Evolutionary conservation across 2,797 vertebrate genomes (phyloP).

Genomic region (Falco biarmicus): DNA sequence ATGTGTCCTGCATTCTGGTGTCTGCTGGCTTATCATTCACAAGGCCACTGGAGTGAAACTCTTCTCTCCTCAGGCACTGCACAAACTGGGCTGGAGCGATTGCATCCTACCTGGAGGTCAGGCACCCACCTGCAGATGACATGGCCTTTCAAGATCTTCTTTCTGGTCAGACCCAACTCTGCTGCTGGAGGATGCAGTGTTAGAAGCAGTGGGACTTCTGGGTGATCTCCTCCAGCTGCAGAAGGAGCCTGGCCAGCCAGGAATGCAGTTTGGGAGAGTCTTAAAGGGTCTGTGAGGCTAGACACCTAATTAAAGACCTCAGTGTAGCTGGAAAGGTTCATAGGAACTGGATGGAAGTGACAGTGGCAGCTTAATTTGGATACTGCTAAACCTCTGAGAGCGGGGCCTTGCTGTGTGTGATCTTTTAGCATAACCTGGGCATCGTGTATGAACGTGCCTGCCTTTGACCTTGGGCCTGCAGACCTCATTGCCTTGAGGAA

Average conservation of each 20-base stretch:
- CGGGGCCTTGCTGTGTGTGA: background rate
- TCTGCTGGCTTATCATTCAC: background rate
- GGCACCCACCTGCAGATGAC: background rate
- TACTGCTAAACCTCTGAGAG: background rate
- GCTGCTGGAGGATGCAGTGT: background rate
- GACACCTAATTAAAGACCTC: background rate
- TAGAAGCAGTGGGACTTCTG: too few relatives aligned
- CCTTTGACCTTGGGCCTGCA: constrained; percentile 16
- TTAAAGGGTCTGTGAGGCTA: background rate
- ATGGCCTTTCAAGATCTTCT: background rate
- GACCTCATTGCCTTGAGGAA: constrained; percentile 14
- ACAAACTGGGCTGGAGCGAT: background rate
- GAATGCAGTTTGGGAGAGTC: background rate
- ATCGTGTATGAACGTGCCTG: background rate
- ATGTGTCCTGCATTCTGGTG: background rate
- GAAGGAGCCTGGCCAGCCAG: background rate
- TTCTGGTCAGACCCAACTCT: background rate
- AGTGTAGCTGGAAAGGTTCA: background rate
- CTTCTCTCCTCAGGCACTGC: background rate
- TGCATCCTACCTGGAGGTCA: background rate
- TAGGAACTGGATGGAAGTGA: background rate
- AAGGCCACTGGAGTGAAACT: background rate
- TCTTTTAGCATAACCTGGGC: background rate
- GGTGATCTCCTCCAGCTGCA: background rate
- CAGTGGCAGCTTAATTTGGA: background rate